Percentiles rank a stretch among this genome's conserved stretches.
These are phyloP conservation scores for Lasioglossum malachurum DNA, from an alignment of 2,888 invertebrate species.

Conservation along the genomic window DNA sequence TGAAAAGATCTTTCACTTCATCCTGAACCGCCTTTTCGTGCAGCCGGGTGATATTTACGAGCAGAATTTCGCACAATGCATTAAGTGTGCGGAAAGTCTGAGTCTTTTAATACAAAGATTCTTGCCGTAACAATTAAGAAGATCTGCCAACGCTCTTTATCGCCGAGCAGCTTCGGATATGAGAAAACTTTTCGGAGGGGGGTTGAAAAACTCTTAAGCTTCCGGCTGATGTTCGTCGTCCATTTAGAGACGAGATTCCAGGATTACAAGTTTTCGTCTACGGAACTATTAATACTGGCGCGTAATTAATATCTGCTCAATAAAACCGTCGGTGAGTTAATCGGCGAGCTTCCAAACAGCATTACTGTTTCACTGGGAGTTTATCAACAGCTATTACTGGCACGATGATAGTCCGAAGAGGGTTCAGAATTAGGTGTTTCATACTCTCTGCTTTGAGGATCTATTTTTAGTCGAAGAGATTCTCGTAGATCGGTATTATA, in stretches of 20 bases:
- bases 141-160: slow-evolving; percentile 36
- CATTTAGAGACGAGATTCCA: slow-evolving; percentile 53
- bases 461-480: not conserved
- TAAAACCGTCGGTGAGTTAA: slow-evolving; percentile 52
- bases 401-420: slow-evolving; percentile 13
- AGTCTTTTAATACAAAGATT: slow-evolving; percentile 42
- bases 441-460: not conserved
- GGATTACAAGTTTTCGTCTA: slow-evolving; percentile 63
- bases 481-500: not conserved
- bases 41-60: not conserved
- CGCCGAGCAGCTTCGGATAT: slow-evolving; percentile 47
- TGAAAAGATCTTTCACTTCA: not conserved
- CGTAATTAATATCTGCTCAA: slow-evolving; percentile 61
- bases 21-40: not conserved
- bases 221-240: slow-evolving; percentile 30
- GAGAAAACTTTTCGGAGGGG: slow-evolving; percentile 56
- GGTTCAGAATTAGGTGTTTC: slow-evolving; percentile 3
- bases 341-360: slow-evolving; percentile 21
- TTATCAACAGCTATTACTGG: slow-evolving; percentile 37
- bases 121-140: slow-evolving; percentile 51
- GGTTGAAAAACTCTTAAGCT: slow-evolving; percentile 62
- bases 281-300: slow-evolving; percentile 56
- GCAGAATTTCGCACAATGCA: not conserved
- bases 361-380: slow-evolving; percentile 12
- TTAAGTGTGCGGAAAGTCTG: slow-evolving; percentile 20